These are phyloP conservation scores for Anabacerthia variegaticeps DNA, from an alignment of 2,797 vertebrate species.

Conservation along the genomic window DNA sequence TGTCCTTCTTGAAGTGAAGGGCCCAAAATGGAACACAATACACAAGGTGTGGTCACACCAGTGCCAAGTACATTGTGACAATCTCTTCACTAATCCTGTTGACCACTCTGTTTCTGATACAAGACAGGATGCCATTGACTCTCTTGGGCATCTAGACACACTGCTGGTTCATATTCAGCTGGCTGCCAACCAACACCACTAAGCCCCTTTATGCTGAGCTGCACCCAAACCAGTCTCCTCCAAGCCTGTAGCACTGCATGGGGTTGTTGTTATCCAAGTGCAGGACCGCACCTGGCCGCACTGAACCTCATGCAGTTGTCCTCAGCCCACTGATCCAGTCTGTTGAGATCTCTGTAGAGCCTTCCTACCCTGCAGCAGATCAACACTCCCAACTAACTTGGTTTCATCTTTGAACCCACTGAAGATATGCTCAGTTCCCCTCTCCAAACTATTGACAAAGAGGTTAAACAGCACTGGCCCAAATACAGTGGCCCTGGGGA, in stretches of 20 bases:
- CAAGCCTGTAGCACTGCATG: not conserved
- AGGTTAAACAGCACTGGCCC: not conserved
- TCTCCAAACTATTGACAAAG: rapidly evolving
- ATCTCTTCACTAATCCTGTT: not conserved
- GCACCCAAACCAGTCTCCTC: not conserved
- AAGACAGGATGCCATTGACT: not conserved
- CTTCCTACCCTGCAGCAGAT: not conserved
- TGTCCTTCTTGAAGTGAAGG: not conserved
- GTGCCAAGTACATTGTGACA: not conserved
- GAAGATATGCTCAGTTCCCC: not conserved
- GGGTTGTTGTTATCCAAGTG: too few species aligned
- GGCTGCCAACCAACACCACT: not conserved
- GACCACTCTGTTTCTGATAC: not conserved
- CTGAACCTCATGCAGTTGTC: not conserved
- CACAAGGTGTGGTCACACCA: too few species aligned
- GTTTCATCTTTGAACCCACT: not conserved
- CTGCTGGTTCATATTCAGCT: not conserved
- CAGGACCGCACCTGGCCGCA: too few species aligned
- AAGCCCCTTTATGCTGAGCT: not conserved
- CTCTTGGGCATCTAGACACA: not conserved
- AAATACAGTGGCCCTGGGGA: not conserved
- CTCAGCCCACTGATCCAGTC: not conserved
- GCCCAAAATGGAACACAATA: not conserved
- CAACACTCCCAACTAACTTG: not conserved
- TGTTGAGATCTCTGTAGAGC: not conserved